Base-by-base conservation (phyloP, 2,797 vertebrate genomes). In the Cryptoprocta ferox region DNA sequence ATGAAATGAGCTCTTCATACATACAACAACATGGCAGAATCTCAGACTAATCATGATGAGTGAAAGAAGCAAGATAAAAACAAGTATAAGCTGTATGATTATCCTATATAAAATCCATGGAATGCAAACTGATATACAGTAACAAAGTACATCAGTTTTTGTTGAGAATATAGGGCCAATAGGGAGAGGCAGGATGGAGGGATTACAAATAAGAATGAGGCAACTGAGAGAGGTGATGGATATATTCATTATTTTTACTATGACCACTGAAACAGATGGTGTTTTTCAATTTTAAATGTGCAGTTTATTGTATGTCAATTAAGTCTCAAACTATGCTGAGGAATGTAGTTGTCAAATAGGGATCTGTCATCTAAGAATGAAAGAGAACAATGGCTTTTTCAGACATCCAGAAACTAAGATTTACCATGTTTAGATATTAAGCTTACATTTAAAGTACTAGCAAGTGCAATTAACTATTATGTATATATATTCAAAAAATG, bases 331-430 rank as follows among this genome's bases (percentile, higher is more conserved):
- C 18, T 79, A 8, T 70, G 48, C 48, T 86, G 39, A 93, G 70
- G 70, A 92, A 84, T 26, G n/a, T 92, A 66, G 42, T 84, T 92
- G 48, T 76, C 81, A 92, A 83, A 84, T 53, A 75, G 75, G 10
- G 19, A 66, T 68, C n/a, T 37, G 39, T 53, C 61, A 66, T 66
- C 70, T 48, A 92, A 85, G 70, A 85, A 76, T 76, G 35, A 65
- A 18, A 28, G 19, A 71, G 6, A 92, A 53, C 18, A 85, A 5
- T 92, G 56, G 63, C 42, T 35, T 92, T 80, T 79, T 42, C 45
- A 65, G 26, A 84, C 14, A 73, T 37, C 16, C 39, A 30, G 16
- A 39, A 65, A n/a, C 28, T 53, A 63, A 48, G 5, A 83, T 84
- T 92, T 65, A 84, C 14, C 6, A 53, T 66, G 6, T 48, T 11